Evolutionary conservation across 2,113 vertebrate genomes (phyloP).

Genomic region (Sigmodon hispidus): DNA sequence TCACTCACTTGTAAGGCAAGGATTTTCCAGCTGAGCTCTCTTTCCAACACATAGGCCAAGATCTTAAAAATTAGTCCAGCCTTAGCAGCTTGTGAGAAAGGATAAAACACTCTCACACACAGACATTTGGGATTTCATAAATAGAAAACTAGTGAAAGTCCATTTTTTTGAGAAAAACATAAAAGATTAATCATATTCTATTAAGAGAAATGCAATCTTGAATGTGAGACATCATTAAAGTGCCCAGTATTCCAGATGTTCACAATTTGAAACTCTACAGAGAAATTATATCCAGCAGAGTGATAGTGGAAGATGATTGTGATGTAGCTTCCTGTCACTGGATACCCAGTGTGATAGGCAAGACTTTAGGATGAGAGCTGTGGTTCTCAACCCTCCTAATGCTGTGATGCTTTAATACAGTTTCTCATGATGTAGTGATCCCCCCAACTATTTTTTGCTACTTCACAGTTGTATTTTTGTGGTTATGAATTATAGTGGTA

Average conservation of each 20-base stretch:
- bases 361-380: not conserved
- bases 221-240: not conserved
- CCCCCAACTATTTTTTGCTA: not conserved
- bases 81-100: not conserved
- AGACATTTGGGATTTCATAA: not conserved
- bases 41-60: not conserved
- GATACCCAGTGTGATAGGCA: not conserved
- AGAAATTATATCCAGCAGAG: not conserved
- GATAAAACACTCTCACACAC: not conserved
- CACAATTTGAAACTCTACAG: not conserved
- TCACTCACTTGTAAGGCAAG: not conserved
- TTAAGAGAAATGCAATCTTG: not conserved
- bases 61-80: not conserved
- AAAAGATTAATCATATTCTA: not conserved
- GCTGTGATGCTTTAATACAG: not conserved
- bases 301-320: not conserved
- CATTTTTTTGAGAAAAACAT: not conserved
- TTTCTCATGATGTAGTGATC: not conserved
- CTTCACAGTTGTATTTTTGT: no score
- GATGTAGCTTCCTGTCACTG: not conserved
- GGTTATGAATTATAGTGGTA: no score
- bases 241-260: not conserved
- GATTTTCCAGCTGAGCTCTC: not conserved
- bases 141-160: not conserved
- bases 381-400: not conserved